phyloP scores from a whole-genome alignment of 92 coral and sea anemone species.

The Muricea muricata region DNA sequence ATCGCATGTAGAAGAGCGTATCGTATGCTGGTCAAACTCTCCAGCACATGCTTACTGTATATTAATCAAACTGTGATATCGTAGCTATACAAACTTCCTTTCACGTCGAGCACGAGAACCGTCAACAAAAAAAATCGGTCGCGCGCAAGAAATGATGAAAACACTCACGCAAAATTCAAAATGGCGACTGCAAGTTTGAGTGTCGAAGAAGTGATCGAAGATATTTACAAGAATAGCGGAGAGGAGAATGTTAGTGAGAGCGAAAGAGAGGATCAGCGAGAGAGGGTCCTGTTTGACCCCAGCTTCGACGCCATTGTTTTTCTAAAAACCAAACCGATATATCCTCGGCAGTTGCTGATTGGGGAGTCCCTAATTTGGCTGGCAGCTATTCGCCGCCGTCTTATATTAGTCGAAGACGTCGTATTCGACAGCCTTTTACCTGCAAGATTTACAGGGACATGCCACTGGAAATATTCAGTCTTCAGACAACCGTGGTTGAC shows the following conservation, averaged over 20 bases:
- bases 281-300: slow-evolving; percentile 6
- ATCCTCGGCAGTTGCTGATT: background rate
- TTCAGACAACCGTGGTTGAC: background rate
- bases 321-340: slow-evolving; percentile 1
- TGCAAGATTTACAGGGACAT: background rate
- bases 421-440: background rate
- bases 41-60: too few species aligned
- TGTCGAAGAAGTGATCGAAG: background rate
- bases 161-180: background rate
- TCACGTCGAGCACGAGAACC: slow-evolving; percentile 22
- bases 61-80: too few species aligned
- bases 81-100: too few species aligned
- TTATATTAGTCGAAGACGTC: background rate
- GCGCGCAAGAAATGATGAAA: background rate
- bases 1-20: too few species aligned
- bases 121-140: background rate
- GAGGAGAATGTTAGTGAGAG: background rate
- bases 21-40: too few species aligned
- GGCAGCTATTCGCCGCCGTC: background rate
- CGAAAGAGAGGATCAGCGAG: slow-evolving; percentile 3
- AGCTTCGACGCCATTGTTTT: background rate
- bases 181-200: background rate
- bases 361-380: background rate
- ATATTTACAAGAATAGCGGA: background rate
- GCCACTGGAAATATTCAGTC: background rate